Base-by-base conservation (phyloP, 2,888 invertebrate genomes). In the Ormyrus pomaceus region DNA sequence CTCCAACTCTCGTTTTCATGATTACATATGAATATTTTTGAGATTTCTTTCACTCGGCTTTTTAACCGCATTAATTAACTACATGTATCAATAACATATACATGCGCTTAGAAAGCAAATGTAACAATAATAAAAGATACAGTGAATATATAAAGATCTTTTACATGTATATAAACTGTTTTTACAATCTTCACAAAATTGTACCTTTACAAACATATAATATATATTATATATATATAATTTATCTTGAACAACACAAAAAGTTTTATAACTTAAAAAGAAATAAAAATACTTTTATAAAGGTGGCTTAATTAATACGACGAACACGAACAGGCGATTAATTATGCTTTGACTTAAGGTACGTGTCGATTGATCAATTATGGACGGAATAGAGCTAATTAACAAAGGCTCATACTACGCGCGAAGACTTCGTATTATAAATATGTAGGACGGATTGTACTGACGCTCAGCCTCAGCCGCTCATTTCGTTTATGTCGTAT, bases 311-410 rank as follows among this genome's bases (percentile, higher is more conserved):
- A 78, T 77, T 68, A 72, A 65, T 69, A 79, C 55, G 45, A 73
- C 82, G 82, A 82, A 74, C 77, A 79, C 79, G 73, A 79, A 74
- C 10, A 74, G 66, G 82, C 77, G 59, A 74, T 80, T 74, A 61
- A 79, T 82, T 79, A 77, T 77, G 70, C 62, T 79, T 80, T 68
- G 71, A 82, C 79, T 76, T 76, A 69, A 76, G 50, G 46, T 68
- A 53, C 58, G 62, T 75, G 68, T 73, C 62, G 61, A 64, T 72
- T n/a, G 62, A 50, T 66, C 53, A 65, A 73, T 79, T 68, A 77
- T 79, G 82, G 82, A 82, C 82, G 82, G 79, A 82, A 74, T 82
- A 66, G 73, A 72, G 48, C 71, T 81, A 81, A 10, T 77, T 82
- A 77, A 82, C 77, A 79, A 68, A 79, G 61, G 64, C 56, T 59